Base-by-base conservation (phyloP, 2,113 vertebrate genomes). In the Asarcornis scutulata region DNA sequence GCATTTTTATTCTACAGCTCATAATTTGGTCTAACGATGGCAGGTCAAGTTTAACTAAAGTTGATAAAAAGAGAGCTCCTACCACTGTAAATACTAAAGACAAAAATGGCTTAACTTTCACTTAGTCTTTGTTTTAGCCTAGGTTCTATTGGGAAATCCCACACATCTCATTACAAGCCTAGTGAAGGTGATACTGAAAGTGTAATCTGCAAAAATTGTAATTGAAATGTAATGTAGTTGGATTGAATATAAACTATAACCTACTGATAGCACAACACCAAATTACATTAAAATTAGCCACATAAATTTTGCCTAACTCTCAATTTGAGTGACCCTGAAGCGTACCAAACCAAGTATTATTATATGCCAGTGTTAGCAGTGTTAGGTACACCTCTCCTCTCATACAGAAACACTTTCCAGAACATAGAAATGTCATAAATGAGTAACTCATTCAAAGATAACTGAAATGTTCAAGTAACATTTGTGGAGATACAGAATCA, bases 351-450 rank as follows among this genome's bases (percentile, higher is more conserved):
- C 36, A 59, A 68, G 9, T 26, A 13, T 38, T 40, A 27, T 42
- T 18, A 40, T 25, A 46, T 53, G 42, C 23, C 20, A 38, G n/a
- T 11, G 55, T 16, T 21, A 36, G 42, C 25, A 86, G 56, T 21
- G 38, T 26, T 23, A 68, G 21, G 11, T 4, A 2, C 29, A 63
- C 5, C 3, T 11, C 40, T 78, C 31, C 32, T 86, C 50, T 86
- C 17, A 4, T 3, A 72, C 8, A 82, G 52, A 48, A 82, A 44
- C 16, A 31, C 2, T 38, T 32, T 5, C 17, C 84, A 89, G 66
- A 40, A 72, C 38, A 38, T 4, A 44, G 22, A 40, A 44, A 32
- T 3, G 0, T 11, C 31, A 2, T 0, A 3, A 85, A 13, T 6
- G 5, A 56, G 1, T 29, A 42, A 27, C 12, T 38, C 27, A 13